Conservation (phyloP, 2,888 invertebrate species). For the Agrochola circellaris region DNA sequence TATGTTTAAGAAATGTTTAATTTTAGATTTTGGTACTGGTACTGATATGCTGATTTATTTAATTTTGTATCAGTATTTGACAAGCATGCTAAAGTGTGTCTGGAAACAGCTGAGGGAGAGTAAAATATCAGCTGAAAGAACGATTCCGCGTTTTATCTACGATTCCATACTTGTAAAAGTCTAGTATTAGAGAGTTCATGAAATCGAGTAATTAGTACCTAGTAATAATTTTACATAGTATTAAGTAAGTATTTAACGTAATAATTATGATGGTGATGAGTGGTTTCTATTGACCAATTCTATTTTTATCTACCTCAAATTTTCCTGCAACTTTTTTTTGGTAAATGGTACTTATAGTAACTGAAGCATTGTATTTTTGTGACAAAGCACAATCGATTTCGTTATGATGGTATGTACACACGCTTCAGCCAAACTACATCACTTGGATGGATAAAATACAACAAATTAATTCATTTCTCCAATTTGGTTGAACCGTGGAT, state of each 20-base stretch:
- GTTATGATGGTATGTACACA: not conserved
- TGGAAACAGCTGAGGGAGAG: not conserved
- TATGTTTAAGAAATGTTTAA: not conserved
- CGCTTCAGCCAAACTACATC: not conserved
- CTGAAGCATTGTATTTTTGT: no score
- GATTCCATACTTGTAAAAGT: not conserved
- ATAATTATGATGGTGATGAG: not conserved
- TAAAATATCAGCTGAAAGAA: not conserved
- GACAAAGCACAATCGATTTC: not conserved
- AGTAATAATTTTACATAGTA: not conserved
- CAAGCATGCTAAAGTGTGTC: not conserved
- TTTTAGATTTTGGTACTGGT: not conserved
- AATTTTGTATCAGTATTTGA: not conserved
- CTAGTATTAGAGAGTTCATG: not conserved
- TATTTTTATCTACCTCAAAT: slow-evolving; percentile 19
- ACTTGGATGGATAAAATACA: not conserved
- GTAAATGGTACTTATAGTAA: not conserved
- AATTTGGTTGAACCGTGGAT: not conserved
- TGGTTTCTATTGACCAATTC: slow-evolving; percentile 14
- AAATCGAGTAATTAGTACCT: not conserved
- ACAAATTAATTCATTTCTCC: not conserved
- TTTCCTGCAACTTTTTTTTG: not conserved
- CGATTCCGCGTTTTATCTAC: not conserved
- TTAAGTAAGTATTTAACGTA: slow-evolving; percentile 6
- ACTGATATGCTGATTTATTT: no score